Evolutionary conservation across 2,888 invertebrate genomes (phyloP).

Genomic region (Phyllotreta striolata): DNA sequence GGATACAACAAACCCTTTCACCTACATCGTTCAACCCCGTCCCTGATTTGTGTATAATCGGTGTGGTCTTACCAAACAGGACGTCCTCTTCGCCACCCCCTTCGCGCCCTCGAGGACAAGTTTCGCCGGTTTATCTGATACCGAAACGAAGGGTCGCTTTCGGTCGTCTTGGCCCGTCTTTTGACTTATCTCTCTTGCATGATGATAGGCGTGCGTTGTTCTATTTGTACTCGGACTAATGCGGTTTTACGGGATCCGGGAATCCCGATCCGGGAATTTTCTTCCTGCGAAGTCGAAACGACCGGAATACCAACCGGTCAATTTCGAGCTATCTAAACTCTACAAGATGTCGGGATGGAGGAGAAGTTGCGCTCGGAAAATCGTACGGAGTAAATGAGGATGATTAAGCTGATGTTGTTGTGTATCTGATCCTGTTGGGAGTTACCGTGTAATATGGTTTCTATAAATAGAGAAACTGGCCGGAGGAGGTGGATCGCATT

Average conservation of each 20-base stretch:
- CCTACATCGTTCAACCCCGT: slow-evolving; percentile 50
- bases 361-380: too few relatives aligned
- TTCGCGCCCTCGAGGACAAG: slow-evolving; percentile 52
- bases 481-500: too few relatives aligned
- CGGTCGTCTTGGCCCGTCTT: slow-evolving; percentile 46
- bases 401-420: too few relatives aligned
- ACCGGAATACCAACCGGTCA: slow-evolving; percentile 4
- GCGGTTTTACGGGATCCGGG: slow-evolving; percentile 24
- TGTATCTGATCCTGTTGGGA: too few relatives aligned
- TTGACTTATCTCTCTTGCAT: slow-evolving; percentile 54
- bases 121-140: slow-evolving; percentile 58
- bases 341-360: too few relatives aligned
- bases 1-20: too few relatives aligned
- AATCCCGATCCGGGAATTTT: slow-evolving; percentile 1
- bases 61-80: slow-evolving; percentile 53
- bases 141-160: slow-evolving; percentile 59
- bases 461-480: too few relatives aligned
- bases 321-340: not conserved
- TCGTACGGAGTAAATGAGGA: too few relatives aligned
- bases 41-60: slow-evolving; percentile 50
- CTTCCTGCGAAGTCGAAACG: too few relatives aligned
- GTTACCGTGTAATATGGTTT: too few relatives aligned
- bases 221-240: slow-evolving; percentile 28
- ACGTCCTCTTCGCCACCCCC: slow-evolving; percentile 38
- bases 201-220: slow-evolving; percentile 45